Conservation (phyloP, 2,113 vertebrate species). For the Gobiocypris rarus region DNA sequence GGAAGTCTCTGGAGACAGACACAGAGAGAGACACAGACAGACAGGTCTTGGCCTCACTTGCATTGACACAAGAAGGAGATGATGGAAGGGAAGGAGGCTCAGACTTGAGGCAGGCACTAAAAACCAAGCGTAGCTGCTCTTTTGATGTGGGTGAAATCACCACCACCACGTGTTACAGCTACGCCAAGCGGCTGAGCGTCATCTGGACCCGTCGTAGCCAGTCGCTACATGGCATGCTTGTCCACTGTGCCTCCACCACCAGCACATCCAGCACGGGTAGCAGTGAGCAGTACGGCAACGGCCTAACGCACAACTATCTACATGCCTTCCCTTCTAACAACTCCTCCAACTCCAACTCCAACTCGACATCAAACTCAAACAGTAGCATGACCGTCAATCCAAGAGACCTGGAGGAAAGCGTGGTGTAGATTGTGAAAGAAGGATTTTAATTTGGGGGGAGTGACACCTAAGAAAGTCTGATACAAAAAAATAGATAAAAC, state of each 20-base stretch:
- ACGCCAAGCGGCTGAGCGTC: slow-evolving; percentile 86
- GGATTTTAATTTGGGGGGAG: neutral
- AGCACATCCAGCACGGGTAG: slow-evolving; percentile 69
- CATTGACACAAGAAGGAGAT: slow-evolving; percentile 25
- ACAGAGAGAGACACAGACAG: slow-evolving; percentile 20
- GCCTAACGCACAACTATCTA: slow-evolving; percentile 69
- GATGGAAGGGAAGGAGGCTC: slow-evolving; percentile 27
- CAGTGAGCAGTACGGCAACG: slow-evolving; percentile 65
- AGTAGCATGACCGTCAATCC: slow-evolving; percentile 54
- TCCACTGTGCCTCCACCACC: slow-evolving; percentile 74
- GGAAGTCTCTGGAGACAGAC: slow-evolving; percentile 42
- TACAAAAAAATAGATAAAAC: neutral
- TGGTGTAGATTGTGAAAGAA: slow-evolving; percentile 74
- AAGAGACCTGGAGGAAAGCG: slow-evolving; percentile 86
- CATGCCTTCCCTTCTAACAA: slow-evolving; percentile 70
- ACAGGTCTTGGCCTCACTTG: neutral
- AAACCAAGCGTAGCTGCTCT: slow-evolving; percentile 83
- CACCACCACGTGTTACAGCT: slow-evolving; percentile 75
- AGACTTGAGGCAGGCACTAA: slow-evolving; percentile 23
- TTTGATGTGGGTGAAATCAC: slow-evolving; percentile 83
- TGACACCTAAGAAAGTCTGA: neutral
- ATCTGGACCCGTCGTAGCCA: slow-evolving; percentile 89
- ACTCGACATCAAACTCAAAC: slow-evolving; percentile 72
- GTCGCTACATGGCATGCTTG: slow-evolving; percentile 87
- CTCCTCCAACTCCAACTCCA: slow-evolving; percentile 78